Base-by-base conservation (phyloP, 1,140 invertebrate species). In the Caligus rogercresseyi region DNA sequence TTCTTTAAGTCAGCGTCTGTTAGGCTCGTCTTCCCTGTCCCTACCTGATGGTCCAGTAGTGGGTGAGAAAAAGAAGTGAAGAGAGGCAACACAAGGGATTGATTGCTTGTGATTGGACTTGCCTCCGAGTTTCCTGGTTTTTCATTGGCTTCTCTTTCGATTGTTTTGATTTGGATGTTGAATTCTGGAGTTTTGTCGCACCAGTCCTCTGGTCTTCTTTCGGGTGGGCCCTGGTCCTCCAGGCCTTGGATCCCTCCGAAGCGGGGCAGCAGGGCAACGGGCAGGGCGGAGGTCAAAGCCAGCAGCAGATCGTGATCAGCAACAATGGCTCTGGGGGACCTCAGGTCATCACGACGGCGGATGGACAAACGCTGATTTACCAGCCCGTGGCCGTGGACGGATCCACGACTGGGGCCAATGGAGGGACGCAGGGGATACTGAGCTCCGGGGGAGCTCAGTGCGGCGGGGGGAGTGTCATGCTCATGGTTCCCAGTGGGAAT, bases 301-400 rank as follows among this genome's bases (percentile, higher is more conserved):
- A n/a, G n/a, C 31, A 43, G 31, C 31, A 43, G 31, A 43, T 43
- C 7, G 31, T 43, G 31, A 43, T 43, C 7, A 43, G 31, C 31
- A 43, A 43, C n/a, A n/a, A n/a, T 11, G 31, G 31, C 31, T 7
- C 84, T 58, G 86, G 90, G 72, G 69, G 69, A 55, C 68, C 72
- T 24, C 73, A 75, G 63, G 78, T 95, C 21, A 81, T 95, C 26
- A 89, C 93, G 72, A 88, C 88, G 11, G 77, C 86, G 0, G 89
- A 94, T 76, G 90, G 90, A n/a, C 89, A 94, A 72, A 90, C 89
- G 0, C 85, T 87, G 66, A 83, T 92, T 63, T 93, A 90, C 71
- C 87, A 91, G 71, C 86, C 87, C 60, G 77, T 83, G n/a, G 75
- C 78, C 54, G 70, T 81, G 16, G 76, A 76, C 54, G 68, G 78